Evolutionary conservation across 2,888 invertebrate genomes (phyloP).

Genomic region (Agrochola macilenta): DNA sequence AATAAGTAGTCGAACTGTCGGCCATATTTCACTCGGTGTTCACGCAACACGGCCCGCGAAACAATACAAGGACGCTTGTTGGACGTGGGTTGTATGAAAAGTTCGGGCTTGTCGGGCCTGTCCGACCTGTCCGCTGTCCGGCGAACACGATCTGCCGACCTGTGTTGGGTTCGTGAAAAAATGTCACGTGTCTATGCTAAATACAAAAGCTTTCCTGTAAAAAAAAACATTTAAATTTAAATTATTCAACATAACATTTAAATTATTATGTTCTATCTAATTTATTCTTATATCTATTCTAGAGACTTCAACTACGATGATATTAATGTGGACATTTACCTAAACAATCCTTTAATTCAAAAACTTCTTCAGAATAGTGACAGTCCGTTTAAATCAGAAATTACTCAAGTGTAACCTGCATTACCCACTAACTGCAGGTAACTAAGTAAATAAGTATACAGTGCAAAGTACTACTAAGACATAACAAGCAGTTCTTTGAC

Average conservation of each 20-base stretch:
- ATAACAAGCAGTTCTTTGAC: conserved; percentile 38
- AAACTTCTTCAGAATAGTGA: conserved; percentile 2
- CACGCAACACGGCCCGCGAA: conserved; percentile 89
- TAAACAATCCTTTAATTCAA: neutral
- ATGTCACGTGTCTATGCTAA: conserved; percentile 54
- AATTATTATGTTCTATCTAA: neutral
- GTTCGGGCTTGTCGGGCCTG: conserved; percentile 69
- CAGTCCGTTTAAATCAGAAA: conserved; percentile 19
- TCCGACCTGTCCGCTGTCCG: conserved; percentile 64
- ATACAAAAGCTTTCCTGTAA: conserved; percentile 33
- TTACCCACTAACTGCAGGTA: conserved; percentile 8
- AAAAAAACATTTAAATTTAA: conserved; percentile 27
- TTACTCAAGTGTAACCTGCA: conserved; percentile 29
- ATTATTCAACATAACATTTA: neutral
- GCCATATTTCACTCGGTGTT: conserved; percentile 88
- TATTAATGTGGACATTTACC: conserved; percentile 13
- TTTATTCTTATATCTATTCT: neutral
- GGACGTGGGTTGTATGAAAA: conserved; percentile 77
- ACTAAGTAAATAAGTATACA: conserved; percentile 47
- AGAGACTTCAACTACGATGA: conserved; percentile 7
- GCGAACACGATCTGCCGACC: conserved; percentile 65
- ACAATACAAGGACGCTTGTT: conserved; percentile 89
- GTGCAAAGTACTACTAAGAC: conserved; percentile 4
- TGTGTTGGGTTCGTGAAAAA: conserved; percentile 63
- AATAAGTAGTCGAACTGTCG: conserved; percentile 88